Evolutionary conservation across 2,888 invertebrate genomes (phyloP).

Genomic region (Panopea generosa): DNA sequence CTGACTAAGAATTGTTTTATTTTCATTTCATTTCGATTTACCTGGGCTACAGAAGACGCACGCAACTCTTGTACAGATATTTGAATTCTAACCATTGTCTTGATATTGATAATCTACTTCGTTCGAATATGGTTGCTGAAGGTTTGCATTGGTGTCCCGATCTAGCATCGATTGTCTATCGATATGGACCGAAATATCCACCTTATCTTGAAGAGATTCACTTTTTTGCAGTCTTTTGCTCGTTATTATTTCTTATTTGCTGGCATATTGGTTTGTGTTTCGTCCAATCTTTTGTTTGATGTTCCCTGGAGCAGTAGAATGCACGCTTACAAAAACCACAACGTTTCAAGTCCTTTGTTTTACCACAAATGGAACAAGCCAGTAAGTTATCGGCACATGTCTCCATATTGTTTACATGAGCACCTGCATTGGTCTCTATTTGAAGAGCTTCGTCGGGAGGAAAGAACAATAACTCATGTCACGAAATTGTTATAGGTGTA

Average conservation of each 20-base stretch:
- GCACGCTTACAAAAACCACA: conserved; percentile 58
- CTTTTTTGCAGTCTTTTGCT: no score
- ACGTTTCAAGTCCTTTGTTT: conserved; percentile 47
- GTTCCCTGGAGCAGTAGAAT: conserved; percentile 63
- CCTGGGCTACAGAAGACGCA: no score
- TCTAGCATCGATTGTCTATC: no score
- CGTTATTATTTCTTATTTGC: not conserved
- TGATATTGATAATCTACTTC: not conserved
- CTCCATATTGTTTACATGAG: conserved; percentile 47
- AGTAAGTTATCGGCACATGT: not conserved
- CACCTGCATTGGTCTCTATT: not conserved
- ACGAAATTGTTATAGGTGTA: no score
- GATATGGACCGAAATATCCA: no score
- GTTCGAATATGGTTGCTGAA: not conserved
- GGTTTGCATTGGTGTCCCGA: not conserved
- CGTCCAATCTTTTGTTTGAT: conserved; percentile 64
- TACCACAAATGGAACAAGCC: conserved; percentile 51
- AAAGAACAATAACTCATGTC: no score
- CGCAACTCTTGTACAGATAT: no score
- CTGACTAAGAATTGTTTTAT: no score
- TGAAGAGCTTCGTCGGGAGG: no score
- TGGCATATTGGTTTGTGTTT: conserved; percentile 53
- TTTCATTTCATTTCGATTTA: no score
- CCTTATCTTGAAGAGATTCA: no score
- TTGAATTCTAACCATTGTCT: not conserved